Percentiles rank a stretch among this genome's conserved stretches.
Evolutionary conservation across 1,140 invertebrate species (phyloP).

Genomic region (Mamestra configurata): DNA sequence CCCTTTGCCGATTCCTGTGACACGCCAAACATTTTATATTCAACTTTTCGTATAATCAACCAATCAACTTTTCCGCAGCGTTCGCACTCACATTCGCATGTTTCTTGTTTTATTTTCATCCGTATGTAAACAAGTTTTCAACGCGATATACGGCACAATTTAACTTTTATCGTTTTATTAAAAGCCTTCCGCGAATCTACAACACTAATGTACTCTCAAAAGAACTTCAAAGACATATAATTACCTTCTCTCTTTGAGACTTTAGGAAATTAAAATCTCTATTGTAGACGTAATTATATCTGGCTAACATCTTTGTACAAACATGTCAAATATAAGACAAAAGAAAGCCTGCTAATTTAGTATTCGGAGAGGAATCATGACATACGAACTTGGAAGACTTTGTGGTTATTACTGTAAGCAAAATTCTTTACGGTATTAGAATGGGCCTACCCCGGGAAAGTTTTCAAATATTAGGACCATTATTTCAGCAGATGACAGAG

Average conservation of each 20-base stretch:
- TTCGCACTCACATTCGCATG: not conserved
- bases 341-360: conserved; percentile 31
- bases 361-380: conserved; percentile 43
- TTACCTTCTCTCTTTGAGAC: conserved; percentile 36
- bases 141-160: conserved; percentile 1
- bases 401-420: conserved; percentile 70
- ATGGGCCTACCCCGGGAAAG: conserved; percentile 76
- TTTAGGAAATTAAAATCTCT: conserved; percentile 45
- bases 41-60: conserved; percentile 48
- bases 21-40: conserved; percentile 51
- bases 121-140: conserved; percentile 17
- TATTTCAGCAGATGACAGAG: conserved; percentile 86
- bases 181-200: conserved; percentile 13
- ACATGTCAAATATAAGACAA: conserved; percentile 26
- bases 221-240: conserved; percentile 49
- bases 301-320: conserved; percentile 6
- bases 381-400: conserved; percentile 66
- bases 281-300: conserved; percentile 35
- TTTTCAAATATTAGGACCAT: conserved; percentile 87
- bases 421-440: conserved; percentile 81
- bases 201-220: conserved; percentile 7
- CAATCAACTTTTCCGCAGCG: conserved; percentile 40
- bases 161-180: conserved; percentile 36
- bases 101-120: conserved; percentile 38
- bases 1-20: conserved; percentile 61